Percentiles rank a stretch among this genome's conserved stretches.
Conservation (phyloP, 2,113 vertebrate genomes). For the Sorex araneus region DNA sequence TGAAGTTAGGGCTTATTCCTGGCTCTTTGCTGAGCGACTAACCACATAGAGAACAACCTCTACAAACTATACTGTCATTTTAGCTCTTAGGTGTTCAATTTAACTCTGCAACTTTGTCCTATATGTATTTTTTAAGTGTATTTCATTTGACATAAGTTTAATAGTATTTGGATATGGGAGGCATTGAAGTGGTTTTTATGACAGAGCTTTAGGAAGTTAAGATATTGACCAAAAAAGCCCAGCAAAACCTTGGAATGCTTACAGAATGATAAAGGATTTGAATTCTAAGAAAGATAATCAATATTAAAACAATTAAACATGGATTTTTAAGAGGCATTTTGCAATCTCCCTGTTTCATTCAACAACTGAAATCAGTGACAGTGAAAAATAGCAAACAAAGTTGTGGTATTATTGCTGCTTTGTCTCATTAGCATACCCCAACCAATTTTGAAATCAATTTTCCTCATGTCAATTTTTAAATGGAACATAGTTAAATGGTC, state of each 20-base stretch:
- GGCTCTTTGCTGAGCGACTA: no score
- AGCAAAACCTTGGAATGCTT: slow-evolving; percentile 53
- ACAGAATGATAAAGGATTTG: slow-evolving; percentile 27
- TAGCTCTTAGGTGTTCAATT: no score
- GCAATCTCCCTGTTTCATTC: slow-evolving; percentile 41
- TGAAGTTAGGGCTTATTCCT: no score
- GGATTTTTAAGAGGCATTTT: slow-evolving; percentile 51
- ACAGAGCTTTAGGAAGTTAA: slow-evolving; percentile 7
- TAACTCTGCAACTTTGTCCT: no score
- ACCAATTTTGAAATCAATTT: slow-evolving; percentile 41
- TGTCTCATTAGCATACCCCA: slow-evolving; percentile 64
- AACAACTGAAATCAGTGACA: slow-evolving; percentile 57
- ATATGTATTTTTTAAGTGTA: neutral
- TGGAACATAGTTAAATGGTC: slow-evolving; percentile 30
- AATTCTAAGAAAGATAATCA: slow-evolving; percentile 67
- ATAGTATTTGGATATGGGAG: neutral
- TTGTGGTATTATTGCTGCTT: slow-evolving; percentile 36
- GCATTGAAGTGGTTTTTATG: no score
- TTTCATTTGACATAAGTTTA: neutral
- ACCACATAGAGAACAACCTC: no score
- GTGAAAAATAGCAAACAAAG: slow-evolving; percentile 47
- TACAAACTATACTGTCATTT: no score
- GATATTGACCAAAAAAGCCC: slow-evolving; percentile 8
- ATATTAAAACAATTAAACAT: slow-evolving; percentile 72
- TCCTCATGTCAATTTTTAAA: neutral